A percentile compares a stretch with the other conserved stretches of the same genome.
These are phyloP conservation scores for Gadus chalcogrammus DNA, from an alignment of 2,113 vertebrate genomes.

Conservation along the genomic window DNA sequence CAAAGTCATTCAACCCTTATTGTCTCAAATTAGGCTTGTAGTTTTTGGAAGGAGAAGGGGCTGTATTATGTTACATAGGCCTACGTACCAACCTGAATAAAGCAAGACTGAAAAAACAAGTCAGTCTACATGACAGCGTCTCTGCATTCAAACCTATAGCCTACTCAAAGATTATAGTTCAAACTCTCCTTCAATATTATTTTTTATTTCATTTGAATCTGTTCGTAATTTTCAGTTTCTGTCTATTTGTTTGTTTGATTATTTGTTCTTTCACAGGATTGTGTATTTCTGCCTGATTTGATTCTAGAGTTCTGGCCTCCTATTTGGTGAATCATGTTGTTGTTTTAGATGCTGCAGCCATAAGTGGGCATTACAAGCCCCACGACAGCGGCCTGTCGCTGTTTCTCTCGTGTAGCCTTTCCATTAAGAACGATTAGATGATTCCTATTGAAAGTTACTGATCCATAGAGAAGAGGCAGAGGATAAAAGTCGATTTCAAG, in stretches of 20 bases:
- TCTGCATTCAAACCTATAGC: too few species aligned
- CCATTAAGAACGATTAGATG: slow-evolving; percentile 91
- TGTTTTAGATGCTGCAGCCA: slow-evolving; percentile 37
- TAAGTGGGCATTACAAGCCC: slow-evolving; percentile 21
- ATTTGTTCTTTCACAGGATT: too few species aligned
- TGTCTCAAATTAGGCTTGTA: slow-evolving; percentile 79
- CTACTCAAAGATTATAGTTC: too few species aligned
- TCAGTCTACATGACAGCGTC: too few species aligned
- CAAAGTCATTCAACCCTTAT: slow-evolving; percentile 84
- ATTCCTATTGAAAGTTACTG: slow-evolving; percentile 93
- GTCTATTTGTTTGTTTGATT: too few species aligned
- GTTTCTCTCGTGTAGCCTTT: slow-evolving; percentile 76
- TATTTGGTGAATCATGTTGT: slow-evolving; percentile 21
- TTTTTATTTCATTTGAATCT: neutral
- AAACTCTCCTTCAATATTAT: neutral
- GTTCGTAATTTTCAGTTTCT: neutral
- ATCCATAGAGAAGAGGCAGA: slow-evolving; percentile 90
- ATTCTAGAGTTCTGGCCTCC: neutral
- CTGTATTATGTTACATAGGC: too few species aligned
- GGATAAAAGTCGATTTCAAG: slow-evolving; percentile 97
- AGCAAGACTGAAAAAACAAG: too few species aligned
- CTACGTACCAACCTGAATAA: too few species aligned
- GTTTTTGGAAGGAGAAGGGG: too few species aligned
- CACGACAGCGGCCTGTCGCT: slow-evolving; percentile 60
- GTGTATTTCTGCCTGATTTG: neutral